Conservation (phyloP, 2,888 invertebrate species). For the Monopis laevigella region DNA sequence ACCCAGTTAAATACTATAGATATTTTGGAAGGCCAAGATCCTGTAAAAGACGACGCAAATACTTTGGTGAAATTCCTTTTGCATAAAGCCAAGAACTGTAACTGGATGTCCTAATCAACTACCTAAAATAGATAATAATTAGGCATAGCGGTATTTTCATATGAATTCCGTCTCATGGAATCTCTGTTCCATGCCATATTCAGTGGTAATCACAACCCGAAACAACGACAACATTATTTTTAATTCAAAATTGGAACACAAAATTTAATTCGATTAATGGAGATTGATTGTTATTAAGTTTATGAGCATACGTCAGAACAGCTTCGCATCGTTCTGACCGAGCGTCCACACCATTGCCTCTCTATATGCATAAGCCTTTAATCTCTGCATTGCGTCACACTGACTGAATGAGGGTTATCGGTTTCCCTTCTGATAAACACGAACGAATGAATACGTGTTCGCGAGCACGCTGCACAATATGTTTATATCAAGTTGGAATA, state of each 20-base stretch:
- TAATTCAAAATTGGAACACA: not conserved
- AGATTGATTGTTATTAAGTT: not conserved
- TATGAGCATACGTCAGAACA: too few relatives aligned
- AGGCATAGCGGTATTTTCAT: too few relatives aligned
- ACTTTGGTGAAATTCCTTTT: too few relatives aligned
- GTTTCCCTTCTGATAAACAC: slow-evolving; percentile 56
- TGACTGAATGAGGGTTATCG: slow-evolving; percentile 60
- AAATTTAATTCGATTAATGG: not conserved
- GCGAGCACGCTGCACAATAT: slow-evolving; percentile 35
- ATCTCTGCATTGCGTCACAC: slow-evolving; percentile 62
- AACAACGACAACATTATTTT: not conserved
- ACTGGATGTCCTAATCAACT: too few relatives aligned
- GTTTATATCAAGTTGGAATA: slow-evolving; percentile 26
- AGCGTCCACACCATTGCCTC: slow-evolving; percentile 5
- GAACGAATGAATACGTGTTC: slow-evolving; percentile 46
- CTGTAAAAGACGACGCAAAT: too few relatives aligned
- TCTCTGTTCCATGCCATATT: too few relatives aligned
- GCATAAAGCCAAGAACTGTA: too few relatives aligned
- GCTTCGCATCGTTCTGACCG: not conserved
- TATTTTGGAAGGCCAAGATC: too few relatives aligned
- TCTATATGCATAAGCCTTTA: slow-evolving; percentile 48
- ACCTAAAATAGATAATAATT: too few relatives aligned
- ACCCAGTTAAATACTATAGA: too few relatives aligned
- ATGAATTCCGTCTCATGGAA: too few relatives aligned
- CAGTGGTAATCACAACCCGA: too few relatives aligned